Conservation (phyloP, 2,888 invertebrate genomes). For the Acanthosepion esculentum region DNA sequence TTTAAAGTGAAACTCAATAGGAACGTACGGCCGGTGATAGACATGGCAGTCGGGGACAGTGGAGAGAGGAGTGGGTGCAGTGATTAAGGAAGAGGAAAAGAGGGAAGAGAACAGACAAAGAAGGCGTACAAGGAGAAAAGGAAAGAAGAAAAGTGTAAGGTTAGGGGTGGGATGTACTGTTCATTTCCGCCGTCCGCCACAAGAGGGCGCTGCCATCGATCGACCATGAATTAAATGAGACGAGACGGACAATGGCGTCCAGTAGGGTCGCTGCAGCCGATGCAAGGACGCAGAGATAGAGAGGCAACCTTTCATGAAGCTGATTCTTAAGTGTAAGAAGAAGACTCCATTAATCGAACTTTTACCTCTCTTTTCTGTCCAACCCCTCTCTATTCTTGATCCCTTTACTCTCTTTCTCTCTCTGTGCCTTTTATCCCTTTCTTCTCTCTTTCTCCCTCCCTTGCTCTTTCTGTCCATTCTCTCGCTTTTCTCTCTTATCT, state of each 20-base stretch:
- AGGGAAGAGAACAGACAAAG: neutral
- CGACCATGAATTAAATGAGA: conserved; percentile 22
- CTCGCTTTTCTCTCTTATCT: neutral
- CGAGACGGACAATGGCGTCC: conserved; percentile 1
- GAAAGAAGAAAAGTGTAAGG: neutral
- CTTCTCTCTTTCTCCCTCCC: neutral
- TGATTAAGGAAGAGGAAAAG: no score
- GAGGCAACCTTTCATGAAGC: neutral
- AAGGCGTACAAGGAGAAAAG: no score
- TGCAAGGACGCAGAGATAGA: neutral
- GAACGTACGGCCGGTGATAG: no score
- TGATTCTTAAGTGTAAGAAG: neutral
- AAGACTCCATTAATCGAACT: neutral
- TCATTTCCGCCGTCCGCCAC: neutral
- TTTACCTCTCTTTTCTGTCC: neutral
- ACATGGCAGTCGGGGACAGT: no score
- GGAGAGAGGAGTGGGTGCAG: no score
- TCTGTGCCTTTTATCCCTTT: neutral
- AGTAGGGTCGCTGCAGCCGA: conserved; percentile 9
- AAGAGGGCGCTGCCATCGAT: conserved; percentile 9
- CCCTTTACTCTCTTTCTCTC: neutral
- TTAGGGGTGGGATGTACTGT: neutral
- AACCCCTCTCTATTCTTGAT: neutral
- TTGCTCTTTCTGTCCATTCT: neutral
- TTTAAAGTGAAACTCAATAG: no score